Evolutionary conservation across 30 jellyfish, hydroid and myxozoan species (phyloP).

Genomic region (Cassiopea andromeda): DNA sequence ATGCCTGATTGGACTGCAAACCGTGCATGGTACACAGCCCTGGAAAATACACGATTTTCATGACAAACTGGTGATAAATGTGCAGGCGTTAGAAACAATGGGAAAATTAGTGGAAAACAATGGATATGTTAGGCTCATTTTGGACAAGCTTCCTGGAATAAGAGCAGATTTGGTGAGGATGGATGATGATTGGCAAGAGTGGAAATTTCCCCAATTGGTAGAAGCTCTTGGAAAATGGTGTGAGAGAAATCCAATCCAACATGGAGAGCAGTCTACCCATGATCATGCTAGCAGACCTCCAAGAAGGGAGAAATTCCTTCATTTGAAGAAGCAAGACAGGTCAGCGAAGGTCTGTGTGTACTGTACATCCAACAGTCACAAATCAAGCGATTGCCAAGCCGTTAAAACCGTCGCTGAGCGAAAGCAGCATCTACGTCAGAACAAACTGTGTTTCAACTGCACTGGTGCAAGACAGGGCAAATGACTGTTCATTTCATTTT

Average conservation of each 20-base stretch:
- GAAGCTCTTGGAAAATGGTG: slow-evolving; percentile 61
- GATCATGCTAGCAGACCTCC: slow-evolving; percentile 12
- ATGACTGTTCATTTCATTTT: no score
- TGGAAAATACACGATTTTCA: slow-evolving; percentile 39
- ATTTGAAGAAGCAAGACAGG: slow-evolving; percentile 1
- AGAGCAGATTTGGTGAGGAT: slow-evolving; percentile 22
- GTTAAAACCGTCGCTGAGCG: slow-evolving; percentile 31
- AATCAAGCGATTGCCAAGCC: background rate
- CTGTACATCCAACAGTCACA: background rate
- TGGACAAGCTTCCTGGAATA: slow-evolving; percentile 38
- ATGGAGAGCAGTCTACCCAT: background rate
- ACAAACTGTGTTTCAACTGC: slow-evolving; percentile 65
- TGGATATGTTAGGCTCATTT: slow-evolving; percentile 35
- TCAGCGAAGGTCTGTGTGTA: slow-evolving; percentile 8
- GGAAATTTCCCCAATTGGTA: slow-evolving; percentile 31
- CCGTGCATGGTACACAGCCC: background rate
- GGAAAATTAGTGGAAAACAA: slow-evolving; percentile 11
- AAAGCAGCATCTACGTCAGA: background rate
- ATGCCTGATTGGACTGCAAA: slow-evolving; percentile 18
- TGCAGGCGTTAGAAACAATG: slow-evolving; percentile 18
- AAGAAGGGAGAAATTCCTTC: slow-evolving; percentile 36
- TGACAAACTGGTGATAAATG: slow-evolving; percentile 23
- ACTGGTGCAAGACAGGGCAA: slow-evolving; percentile 30
- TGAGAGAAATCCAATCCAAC: slow-evolving; percentile 55
- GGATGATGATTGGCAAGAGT: slow-evolving; percentile 34